Evolutionary conservation across 1,140 invertebrate genomes (phyloP), one percentile per base, ranked within the genome.

Genomic region (Euwallacea similis): DNA sequence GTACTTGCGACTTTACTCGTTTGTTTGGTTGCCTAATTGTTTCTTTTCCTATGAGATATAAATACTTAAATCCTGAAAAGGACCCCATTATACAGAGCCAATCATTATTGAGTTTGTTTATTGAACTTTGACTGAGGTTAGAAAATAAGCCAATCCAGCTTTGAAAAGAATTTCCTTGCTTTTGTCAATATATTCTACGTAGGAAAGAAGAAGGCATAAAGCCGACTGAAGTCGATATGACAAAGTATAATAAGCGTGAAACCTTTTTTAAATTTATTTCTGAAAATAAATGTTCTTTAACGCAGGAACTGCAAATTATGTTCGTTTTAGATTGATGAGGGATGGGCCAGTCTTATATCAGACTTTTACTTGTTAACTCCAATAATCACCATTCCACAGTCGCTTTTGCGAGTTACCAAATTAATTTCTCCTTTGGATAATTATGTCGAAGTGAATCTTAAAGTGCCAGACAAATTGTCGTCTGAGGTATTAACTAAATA

Each of bases 331-430:
- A 68, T 73, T 47, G 46, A 75, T 43, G 69, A 75, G 10, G 69
- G 62, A 42, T 65, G 73, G 55, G 54, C 77, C 46, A 61, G 63
- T 66, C 16, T 76, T 10, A 71, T 53, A 4, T 72, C 74, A 44
- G 56, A 71, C 42, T 73, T 89, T 6, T 82, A 87, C 54, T 78
- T 91, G 9, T 85, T 86, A 7, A 88, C 89, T 8, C 82, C 86
- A 0, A 80, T 87, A 41, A 81, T 91, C 15, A 83, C 83, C 13
- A 81, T 91, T 43, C 90, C 91, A 15, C 85, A 82, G 71, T 87
- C 88, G 11, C 85, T 85, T 63, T 81, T 88, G 56, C 80, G 84
- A 53, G 85, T 88, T 7, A 89, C 87, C 69, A 90, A 90, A 74
- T 54, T 74, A 33, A 66, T 54, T 13, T 66, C 69, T 13, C 41